Evolutionary conservation across 2,797 vertebrate genomes (phyloP), one percentile per base, ranked within the genome.

Genomic region (Crocodylus rhombifer): DNA sequence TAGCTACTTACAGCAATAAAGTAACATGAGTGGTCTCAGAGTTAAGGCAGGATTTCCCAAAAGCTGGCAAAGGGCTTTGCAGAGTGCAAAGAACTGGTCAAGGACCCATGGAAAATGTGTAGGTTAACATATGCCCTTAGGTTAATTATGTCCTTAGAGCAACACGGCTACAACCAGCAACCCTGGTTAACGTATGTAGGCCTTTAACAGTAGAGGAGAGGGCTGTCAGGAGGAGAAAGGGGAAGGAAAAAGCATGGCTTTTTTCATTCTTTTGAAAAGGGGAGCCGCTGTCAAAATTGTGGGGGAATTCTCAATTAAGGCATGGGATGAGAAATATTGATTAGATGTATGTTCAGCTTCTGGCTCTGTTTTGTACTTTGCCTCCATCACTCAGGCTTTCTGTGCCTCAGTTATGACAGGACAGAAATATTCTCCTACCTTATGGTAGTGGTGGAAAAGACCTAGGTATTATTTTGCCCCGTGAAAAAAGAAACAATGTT

Each of bases 401-500:
- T 88, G 16, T 91, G 62, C 42, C 14, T 84, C 58, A 76, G 33
- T 56, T 1, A 0, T 58, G 88, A 79, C 1, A 6, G 15, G 87
- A 76, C 61, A 73, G 65, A 71, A 79, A 60, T 71, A 88, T 79
- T 82, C 91, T 90, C n/a, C 82, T 88, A 73, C 64, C 77, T 87
- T 36, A 7, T 69, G 63, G 4, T 60, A 75, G 81, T 69, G 63
- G 4, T 60, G 77, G 81, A 69, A 92, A 57, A 78, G 51, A 90
- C 56, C 57, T 51, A 80, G 77, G 82, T 84, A 87, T 13, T 87
- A 80, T 58, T 30, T 62, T 87, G 89, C 92, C 87, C 76, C 28
- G 57, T 74, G 51, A 84, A 88, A 94, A 94, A 94, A 94, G 75
- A 88, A 93, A 88, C 82, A 69, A 84, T 33, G 36, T 63, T 89